Evolutionary conservation across 2,888 invertebrate genomes (phyloP), one percentile per base, ranked within the genome.

Genomic region (Erpobdella octoculata): DNA sequence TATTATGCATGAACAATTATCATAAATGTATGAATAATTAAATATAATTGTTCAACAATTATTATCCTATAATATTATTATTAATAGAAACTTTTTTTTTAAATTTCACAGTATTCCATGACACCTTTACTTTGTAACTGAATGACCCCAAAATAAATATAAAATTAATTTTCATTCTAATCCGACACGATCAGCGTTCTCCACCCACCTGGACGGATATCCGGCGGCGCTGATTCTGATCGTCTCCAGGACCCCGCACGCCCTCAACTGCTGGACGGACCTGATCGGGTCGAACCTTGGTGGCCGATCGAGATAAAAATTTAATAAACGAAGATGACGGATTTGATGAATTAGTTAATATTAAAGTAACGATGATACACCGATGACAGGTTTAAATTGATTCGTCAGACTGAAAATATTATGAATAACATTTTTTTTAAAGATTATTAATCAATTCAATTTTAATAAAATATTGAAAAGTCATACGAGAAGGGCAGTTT

Each of bases 191-290:
- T n/a, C n/a, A n/a, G n/a, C n/a, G n/a, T n/a, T n/a, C n/a, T n/a
- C n/a, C n/a, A n/a, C 69, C n/a, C 76, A 86, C 86, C 87, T 83
- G 3, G 88, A 88, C 0, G 98, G 98, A 82, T 94, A 98, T 0
- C 98, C 98, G 15, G 97, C 96, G 0, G 97, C 94, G 33, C 95
- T 96, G 82, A 98, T 95, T 70, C 97, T 86, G 25, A 98, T 93
- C 0, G 98, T 98, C 84, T 98, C 98, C 72, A 98, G 83, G 0
- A 98, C 98, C 73, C 98, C 98, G 81, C 98, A 98, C 0, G 98
- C 98, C 76, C 98, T 86, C 67, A 95, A 84, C 81, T 94, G 94
- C 79, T 93, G 91, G 0, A 93, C 91, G 21, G 92, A 92, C 76
- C 93, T 86, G 15, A 89, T 87, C 0, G 91, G 88, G 77, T 93